These are phyloP conservation scores for Lithobates pipiens DNA, from an alignment of 2,797 vertebrate species.

Conservation along the genomic window DNA sequence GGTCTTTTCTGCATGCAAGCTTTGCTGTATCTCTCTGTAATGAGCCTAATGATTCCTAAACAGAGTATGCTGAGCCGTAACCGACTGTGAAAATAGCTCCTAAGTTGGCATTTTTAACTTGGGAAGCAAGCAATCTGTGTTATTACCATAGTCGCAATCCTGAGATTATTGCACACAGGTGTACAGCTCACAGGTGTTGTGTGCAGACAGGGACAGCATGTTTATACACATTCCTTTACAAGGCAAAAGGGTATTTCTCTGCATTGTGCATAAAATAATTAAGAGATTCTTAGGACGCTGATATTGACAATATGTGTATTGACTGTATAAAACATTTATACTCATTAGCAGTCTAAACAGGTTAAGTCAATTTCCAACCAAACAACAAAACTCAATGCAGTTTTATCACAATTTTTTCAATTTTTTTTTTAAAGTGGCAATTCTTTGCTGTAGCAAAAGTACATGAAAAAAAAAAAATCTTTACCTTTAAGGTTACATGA, in stretches of 20 bases:
- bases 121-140: constrained; percentile 24
- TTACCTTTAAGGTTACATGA: constrained; percentile 73
- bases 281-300: background rate
- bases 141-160: constrained; percentile 35
- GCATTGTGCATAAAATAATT: background rate
- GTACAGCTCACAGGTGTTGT: constrained; percentile 55
- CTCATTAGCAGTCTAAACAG: too few relatives aligned
- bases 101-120: constrained; percentile 43
- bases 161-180: constrained; percentile 52
- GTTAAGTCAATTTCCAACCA: too few relatives aligned
- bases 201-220: background rate
- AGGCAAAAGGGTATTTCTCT: background rate
- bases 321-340: background rate
- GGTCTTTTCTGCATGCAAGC: constrained; percentile 36
- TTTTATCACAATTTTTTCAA: background rate
- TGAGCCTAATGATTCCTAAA: constrained; percentile 34
- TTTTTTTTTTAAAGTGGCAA: too few relatives aligned
- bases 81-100: constrained; percentile 46
- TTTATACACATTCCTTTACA: constrained; percentile 48
- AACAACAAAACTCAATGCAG: background rate
- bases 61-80: constrained; percentile 38
- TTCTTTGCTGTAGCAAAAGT: background rate
- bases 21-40: constrained; percentile 33
- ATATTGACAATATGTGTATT: background rate
- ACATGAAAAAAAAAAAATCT: constrained; percentile 62